Evolutionary conservation across 1,140 invertebrate species (phyloP).

Genomic region (Oscheius sp.): DNA sequence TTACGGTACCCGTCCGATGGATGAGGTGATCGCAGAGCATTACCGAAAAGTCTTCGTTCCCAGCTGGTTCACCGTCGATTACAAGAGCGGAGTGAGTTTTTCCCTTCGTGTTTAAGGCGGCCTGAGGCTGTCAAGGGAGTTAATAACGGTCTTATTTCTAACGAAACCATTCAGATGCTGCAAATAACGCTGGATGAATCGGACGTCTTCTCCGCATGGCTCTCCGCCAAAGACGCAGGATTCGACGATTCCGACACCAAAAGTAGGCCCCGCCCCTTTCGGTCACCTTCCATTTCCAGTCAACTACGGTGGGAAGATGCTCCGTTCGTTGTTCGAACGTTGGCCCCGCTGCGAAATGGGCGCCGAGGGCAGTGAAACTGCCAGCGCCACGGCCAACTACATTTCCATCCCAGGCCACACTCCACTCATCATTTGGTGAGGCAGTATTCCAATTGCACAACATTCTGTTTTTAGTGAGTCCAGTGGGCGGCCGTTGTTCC

Average conservation of each 20-base stretch:
- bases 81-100: conserved; percentile 85
- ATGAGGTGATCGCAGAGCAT: conserved; percentile 86
- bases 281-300: conserved; percentile 68
- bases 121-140: too few species aligned
- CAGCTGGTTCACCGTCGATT: conserved; percentile 98
- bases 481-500: conserved; percentile 85
- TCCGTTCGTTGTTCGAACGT: conserved; percentile 90
- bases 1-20: conserved; percentile 79
- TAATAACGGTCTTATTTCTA: conserved; percentile 45
- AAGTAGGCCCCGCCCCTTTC: too few species aligned
- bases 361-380: conserved; percentile 52
- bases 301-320: conserved; percentile 88
- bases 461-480: conserved; percentile 73
- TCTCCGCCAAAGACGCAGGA: conserved; percentile 89
- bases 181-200: conserved; percentile 97
- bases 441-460: conserved; percentile 19
- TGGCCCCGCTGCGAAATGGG: conserved; percentile 74
- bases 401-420: conserved; percentile 91
- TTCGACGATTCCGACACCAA: conserved; percentile 82
- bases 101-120: too few species aligned
- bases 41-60: conserved; percentile 93
- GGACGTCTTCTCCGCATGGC: conserved; percentile 96
- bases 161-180: too few species aligned
- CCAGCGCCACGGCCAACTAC: conserved; percentile 74
- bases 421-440: conserved; percentile 88